Conservation (phyloP, 2,888 invertebrate genomes). For the Orgyia antiqua region DNA sequence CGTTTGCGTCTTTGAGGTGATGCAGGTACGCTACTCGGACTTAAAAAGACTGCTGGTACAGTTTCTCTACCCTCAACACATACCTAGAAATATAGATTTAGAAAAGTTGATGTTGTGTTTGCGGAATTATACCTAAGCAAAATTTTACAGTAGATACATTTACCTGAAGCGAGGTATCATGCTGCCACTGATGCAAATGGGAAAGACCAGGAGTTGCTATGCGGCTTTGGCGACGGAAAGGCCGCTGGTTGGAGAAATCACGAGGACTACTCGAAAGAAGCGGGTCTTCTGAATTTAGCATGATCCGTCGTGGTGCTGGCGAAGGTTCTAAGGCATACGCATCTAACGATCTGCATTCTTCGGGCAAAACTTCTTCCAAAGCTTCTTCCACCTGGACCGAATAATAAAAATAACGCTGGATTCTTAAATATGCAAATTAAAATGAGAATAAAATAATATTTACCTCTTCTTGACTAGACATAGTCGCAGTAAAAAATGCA, state of each 20-base stretch:
- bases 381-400: slow-evolving; percentile 86
- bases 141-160: too few species aligned
- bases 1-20: slow-evolving; percentile 82
- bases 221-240: slow-evolving; percentile 50
- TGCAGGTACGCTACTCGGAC: slow-evolving; percentile 84
- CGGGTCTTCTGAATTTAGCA: slow-evolving; percentile 93
- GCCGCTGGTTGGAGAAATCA: slow-evolving; percentile 80
- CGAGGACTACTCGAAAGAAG: slow-evolving; percentile 89
- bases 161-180: slow-evolving; percentile 61
- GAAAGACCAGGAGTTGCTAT: slow-evolving; percentile 37
- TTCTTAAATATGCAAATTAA: not conserved
- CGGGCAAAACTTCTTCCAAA: slow-evolving; percentile 89
- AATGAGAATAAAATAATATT: slow-evolving; percentile 10
- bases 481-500: slow-evolving; percentile 89
- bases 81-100: slow-evolving; percentile 42
- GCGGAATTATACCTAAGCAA: too few species aligned
- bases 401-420: slow-evolving; percentile 8
- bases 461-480: slow-evolving; percentile 90
- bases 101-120: too few species aligned
- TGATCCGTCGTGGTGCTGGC: slow-evolving; percentile 87
- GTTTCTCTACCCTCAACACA: slow-evolving; percentile 81
- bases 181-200: slow-evolving; percentile 61
- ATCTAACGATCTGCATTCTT: slow-evolving; percentile 81
- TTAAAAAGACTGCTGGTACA: slow-evolving; percentile 86
- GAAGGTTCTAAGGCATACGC: slow-evolving; percentile 81